Evolutionary conservation across 2,888 invertebrate species (phyloP).

Genomic region (Copidosoma aretas): DNA sequence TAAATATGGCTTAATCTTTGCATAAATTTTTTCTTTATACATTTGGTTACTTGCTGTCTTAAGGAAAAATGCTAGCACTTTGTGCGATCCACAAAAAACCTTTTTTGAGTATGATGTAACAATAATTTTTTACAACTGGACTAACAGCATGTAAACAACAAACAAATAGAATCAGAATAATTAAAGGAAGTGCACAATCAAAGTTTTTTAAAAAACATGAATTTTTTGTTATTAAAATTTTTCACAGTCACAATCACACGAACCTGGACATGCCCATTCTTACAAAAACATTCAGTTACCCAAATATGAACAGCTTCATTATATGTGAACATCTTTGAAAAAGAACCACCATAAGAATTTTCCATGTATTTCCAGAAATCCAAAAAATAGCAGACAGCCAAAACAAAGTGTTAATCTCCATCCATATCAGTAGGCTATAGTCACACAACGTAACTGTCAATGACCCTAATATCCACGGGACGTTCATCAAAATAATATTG

Average conservation of each 20-base stretch:
- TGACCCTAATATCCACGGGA: neutral
- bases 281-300: neutral
- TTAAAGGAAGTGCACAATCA: no score
- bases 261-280: neutral
- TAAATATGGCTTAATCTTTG: no score
- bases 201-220: no score
- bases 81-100: no score
- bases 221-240: neutral
- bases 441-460: slow-evolving; percentile 8
- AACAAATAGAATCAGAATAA: no score
- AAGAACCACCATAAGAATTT: neutral
- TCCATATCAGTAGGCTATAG: slow-evolving; percentile 15
- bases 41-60: no score
- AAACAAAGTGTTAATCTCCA: neutral
- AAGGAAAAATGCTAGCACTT: no score
- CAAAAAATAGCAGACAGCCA: slow-evolving; percentile 15
- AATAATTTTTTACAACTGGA: no score
- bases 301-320: no score
- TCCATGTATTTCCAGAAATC: slow-evolving; percentile 21
- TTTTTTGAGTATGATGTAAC: no score
- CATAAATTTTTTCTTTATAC: no score
- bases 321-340: neutral
- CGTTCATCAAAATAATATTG: neutral
- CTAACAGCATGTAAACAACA: no score
- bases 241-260: neutral